phyloP scores from a whole-genome alignment of 2,888 invertebrate species.

The Smittia sp. region DNA sequence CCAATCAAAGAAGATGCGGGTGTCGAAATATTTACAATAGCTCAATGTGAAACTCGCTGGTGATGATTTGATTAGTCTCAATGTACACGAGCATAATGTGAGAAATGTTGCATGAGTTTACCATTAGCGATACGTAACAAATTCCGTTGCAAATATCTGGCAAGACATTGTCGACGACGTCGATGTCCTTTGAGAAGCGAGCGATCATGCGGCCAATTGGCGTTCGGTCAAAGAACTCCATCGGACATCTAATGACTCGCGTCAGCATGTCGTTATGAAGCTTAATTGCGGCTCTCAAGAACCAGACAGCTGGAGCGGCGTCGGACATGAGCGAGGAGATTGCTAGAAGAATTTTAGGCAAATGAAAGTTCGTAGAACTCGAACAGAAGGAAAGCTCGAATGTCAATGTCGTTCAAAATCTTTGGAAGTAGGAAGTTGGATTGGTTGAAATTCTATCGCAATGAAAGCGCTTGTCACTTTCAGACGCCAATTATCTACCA shows the following conservation, averaged over 20 bases:
- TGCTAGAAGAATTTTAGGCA: not conserved
- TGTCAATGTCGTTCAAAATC: no score
- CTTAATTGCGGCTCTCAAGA: constrained; percentile 53
- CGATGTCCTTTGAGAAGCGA: constrained; percentile 60
- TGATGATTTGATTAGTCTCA: no score
- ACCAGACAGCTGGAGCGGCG: not conserved
- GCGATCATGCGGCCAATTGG: constrained; percentile 63
- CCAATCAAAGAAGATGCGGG: no score
- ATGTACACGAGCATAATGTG: no score
- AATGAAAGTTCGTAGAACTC: no score
- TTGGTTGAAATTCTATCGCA: no score
- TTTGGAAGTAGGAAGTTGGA: no score
- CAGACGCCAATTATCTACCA: no score
- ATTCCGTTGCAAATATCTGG: constrained; percentile 47
- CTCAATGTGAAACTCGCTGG: no score
- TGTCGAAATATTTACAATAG: no score
- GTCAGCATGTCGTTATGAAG: constrained; percentile 56
- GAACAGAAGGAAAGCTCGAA: no score
- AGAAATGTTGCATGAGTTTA: not conserved
- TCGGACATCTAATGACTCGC: constrained; percentile 57
- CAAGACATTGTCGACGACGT: constrained; percentile 57
- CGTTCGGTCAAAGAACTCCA: constrained; percentile 62
- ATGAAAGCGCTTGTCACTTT: no score
- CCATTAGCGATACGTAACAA: constrained; percentile 23
- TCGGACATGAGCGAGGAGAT: not conserved